phyloP scores from a whole-genome alignment of 2,888 invertebrate genomes.

The Acleris laterana region DNA sequence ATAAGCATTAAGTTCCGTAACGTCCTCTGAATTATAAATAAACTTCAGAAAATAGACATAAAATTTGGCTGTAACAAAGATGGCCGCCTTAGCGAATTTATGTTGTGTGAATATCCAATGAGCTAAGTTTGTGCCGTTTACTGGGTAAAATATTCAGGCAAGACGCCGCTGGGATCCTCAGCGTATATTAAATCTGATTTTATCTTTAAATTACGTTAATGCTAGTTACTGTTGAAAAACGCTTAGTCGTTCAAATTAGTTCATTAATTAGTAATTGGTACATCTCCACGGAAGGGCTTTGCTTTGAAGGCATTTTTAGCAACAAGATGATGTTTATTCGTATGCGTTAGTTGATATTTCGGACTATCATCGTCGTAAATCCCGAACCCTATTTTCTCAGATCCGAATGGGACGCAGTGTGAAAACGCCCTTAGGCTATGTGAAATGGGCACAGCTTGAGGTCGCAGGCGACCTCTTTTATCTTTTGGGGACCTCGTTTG shows the following conservation, averaged over 20 bases:
- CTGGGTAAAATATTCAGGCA: conserved; percentile 27
- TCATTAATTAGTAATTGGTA: not conserved
- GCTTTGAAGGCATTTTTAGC: too few relatives aligned
- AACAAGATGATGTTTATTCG: too few relatives aligned
- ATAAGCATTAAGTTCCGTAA: too few relatives aligned
- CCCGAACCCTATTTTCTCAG: too few relatives aligned
- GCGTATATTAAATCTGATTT: conserved; percentile 25
- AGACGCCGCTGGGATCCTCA: not conserved
- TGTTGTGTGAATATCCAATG: conserved; percentile 33
- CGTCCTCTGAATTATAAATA: too few relatives aligned
- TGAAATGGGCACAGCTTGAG: too few relatives aligned
- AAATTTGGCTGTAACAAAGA: conserved; percentile 21
- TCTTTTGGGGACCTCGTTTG: too few relatives aligned
- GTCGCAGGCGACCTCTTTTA: too few relatives aligned
- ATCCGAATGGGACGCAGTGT: too few relatives aligned
- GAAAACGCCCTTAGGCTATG: too few relatives aligned
- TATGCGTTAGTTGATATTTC: too few relatives aligned
- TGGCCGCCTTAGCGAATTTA: conserved; percentile 17
- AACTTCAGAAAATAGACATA: not conserved
- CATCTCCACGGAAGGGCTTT: not conserved
- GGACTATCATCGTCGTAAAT: too few relatives aligned
- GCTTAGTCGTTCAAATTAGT: not conserved
- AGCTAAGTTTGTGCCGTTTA: conserved; percentile 25
- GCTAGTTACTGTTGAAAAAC: not conserved
- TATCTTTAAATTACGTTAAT: conserved; percentile 15